Conservation (phyloP, 2,797 vertebrate genomes). For the Bovichtus diacanthus region DNA sequence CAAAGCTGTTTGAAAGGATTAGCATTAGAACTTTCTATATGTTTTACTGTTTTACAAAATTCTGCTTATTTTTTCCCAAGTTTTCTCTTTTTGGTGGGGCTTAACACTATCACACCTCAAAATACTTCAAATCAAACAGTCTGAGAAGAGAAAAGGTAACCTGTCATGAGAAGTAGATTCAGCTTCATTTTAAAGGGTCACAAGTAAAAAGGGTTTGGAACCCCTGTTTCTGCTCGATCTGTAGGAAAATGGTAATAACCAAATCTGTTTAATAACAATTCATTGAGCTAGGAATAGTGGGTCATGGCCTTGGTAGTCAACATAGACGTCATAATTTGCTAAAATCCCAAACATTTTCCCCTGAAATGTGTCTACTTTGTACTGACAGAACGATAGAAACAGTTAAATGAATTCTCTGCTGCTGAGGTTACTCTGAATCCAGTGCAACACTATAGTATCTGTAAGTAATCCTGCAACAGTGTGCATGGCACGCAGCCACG, state of each 20-base stretch:
- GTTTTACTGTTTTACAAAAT: neutral
- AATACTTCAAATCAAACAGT: neutral
- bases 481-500: neutral
- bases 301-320: neutral
- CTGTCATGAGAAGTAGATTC: no score
- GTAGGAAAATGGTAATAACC: neutral
- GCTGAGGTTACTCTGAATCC: neutral
- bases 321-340: neutral
- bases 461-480: conserved; percentile 8
- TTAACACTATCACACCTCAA: neutral
- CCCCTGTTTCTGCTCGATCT: neutral
- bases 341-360: no score
- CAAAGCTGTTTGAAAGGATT: neutral
- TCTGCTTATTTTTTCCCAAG: neutral
- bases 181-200: neutral
- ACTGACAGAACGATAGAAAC: neutral
- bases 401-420: neutral
- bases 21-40: neutral
- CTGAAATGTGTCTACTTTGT: no score
- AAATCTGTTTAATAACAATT: neutral
- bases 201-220: neutral
- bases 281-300: neutral
- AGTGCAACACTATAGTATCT: neutral
- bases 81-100: neutral
- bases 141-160: no score